Conservation (phyloP, 1,140 invertebrate species). For the Campoletis sonorensis region DNA sequence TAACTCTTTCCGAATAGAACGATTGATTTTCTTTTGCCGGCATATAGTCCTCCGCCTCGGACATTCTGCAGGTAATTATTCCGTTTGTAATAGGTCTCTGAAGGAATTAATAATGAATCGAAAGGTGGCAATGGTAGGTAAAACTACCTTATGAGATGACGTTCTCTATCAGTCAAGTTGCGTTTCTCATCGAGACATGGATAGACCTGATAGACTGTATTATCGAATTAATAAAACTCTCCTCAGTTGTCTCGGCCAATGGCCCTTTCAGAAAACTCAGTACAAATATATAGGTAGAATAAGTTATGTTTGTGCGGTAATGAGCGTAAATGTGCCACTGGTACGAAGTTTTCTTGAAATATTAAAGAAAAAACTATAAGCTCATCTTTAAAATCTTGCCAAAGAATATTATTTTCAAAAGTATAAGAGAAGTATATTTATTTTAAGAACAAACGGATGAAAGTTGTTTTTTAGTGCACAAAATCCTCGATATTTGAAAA, state of each 20-base stretch:
- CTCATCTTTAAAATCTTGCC: background rate
- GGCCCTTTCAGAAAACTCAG: slow-evolving; percentile 30
- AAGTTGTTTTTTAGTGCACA: too few species aligned
- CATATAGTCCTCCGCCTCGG: too few species aligned
- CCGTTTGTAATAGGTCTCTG: background rate
- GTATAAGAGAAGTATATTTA: background rate
- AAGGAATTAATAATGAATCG: background rate
- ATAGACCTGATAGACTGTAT: slow-evolving; percentile 24
- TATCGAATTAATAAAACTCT: slow-evolving; percentile 36
- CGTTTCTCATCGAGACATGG: slow-evolving; percentile 10
- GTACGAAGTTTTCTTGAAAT: background rate
- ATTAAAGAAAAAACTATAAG: background rate
- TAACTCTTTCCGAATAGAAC: too few species aligned
- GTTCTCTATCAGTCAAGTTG: slow-evolving; percentile 10
- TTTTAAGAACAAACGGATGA: too few species aligned
- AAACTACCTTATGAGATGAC: background rate
- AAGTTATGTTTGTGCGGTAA: background rate
- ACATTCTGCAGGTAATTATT: too few species aligned
- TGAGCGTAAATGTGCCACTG: background rate
- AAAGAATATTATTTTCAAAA: background rate
- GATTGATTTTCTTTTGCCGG: too few species aligned
- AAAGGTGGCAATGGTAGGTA: background rate
- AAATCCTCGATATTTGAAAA: too few species aligned
- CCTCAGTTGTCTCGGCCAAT: slow-evolving; percentile 40
- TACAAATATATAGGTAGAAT: slow-evolving; percentile 30